phyloP scores from a whole-genome alignment of 2,888 invertebrate species.

The Hydrotaea diabolus region DNA sequence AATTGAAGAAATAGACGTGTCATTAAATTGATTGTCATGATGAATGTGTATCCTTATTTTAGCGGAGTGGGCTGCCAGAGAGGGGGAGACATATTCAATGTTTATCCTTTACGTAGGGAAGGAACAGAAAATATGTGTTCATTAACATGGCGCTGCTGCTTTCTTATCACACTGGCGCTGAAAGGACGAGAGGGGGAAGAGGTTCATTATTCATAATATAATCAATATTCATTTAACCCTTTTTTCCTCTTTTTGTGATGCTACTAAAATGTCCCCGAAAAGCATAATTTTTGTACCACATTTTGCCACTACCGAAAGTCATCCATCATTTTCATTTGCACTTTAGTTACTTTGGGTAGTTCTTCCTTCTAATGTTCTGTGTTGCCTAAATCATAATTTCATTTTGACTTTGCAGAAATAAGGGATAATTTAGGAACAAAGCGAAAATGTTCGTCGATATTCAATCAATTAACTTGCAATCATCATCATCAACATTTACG shows the following conservation, averaged over 20 bases:
- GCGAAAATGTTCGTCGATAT: slow-evolving; percentile 18
- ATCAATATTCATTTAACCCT: slow-evolving; percentile 62
- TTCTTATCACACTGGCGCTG: background rate
- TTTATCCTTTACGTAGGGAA: background rate
- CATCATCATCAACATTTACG: background rate
- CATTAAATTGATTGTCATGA: slow-evolving; percentile 57
- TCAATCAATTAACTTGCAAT: slow-evolving; percentile 40
- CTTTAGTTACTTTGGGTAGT: slow-evolving; percentile 10
- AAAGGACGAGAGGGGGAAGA: background rate
- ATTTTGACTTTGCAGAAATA: slow-evolving; percentile 40
- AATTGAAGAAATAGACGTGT: slow-evolving; percentile 36
- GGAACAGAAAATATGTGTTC: background rate
- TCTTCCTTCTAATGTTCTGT: slow-evolving; percentile 26
- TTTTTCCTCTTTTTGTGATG: background rate
- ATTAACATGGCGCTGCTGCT: slow-evolving; percentile 11
- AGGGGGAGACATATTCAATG: background rate
- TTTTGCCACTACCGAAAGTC: background rate
- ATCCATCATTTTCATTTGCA: slow-evolving; percentile 55
- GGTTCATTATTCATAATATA: slow-evolving; percentile 43
- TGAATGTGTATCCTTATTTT: slow-evolving; percentile 6
- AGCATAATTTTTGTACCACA: background rate
- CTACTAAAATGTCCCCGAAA: slow-evolving; percentile 7
- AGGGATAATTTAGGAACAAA: slow-evolving; percentile 6
- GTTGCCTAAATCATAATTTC: slow-evolving; percentile 33
- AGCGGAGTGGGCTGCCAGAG: background rate